A percentile compares a stretch with the other conserved stretches of the same genome.
Evolutionary conservation across 2,113 vertebrate species (phyloP).

Genomic region (Myiagra hebetior): DNA sequence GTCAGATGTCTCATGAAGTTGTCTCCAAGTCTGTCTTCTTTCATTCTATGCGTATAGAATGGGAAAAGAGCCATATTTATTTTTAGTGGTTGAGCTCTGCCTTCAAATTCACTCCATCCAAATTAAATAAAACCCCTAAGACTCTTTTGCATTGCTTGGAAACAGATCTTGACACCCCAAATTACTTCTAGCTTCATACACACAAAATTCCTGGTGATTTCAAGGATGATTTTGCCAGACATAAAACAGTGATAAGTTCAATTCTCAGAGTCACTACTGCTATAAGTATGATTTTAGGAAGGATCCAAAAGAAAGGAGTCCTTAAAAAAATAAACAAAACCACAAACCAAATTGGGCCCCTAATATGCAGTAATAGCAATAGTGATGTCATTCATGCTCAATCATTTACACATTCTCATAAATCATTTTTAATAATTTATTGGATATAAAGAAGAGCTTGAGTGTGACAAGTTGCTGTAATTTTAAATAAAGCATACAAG

Average conservation of each 20-base stretch:
- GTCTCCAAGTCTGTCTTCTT: not conserved
- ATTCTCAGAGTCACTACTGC: not conserved
- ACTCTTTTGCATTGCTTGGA: not conserved
- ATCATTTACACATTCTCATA: not conserved
- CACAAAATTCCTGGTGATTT: not conserved
- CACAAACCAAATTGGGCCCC: not conserved
- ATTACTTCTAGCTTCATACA: not conserved
- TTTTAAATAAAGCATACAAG: slow-evolving; percentile 27
- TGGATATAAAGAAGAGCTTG: not conserved
- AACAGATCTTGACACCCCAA: not conserved
- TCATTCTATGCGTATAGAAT: not conserved
- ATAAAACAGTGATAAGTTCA: not conserved
- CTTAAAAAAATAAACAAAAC: not conserved
- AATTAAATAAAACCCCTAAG: not conserved
- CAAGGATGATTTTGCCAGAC: not conserved
- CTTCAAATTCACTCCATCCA: not conserved
- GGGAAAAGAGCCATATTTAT: not conserved
- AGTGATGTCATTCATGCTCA: not conserved
- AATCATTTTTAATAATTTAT: not conserved
- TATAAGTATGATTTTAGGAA: not conserved
- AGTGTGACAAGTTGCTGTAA: not conserved
- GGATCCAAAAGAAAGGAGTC: not conserved
- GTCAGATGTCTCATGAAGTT: not conserved
- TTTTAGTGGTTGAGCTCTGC: not conserved
- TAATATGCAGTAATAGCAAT: not conserved